Base-by-base conservation (phyloP, 2,113 vertebrate genomes). In the Cygnus buccinator region DNA sequence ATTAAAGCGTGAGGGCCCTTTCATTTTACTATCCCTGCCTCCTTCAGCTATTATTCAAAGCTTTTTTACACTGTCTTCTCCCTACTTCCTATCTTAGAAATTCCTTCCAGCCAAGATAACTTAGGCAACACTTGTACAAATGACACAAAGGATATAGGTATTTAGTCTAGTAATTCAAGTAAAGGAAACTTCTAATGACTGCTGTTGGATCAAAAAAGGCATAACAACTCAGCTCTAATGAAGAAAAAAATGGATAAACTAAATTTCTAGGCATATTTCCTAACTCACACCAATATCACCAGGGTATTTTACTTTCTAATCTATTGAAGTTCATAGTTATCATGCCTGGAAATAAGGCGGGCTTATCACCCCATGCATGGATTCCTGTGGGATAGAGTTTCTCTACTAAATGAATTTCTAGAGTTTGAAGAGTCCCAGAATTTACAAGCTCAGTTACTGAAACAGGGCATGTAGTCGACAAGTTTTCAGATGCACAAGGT, bases 281-380 rank as follows among this genome's bases (percentile, higher is more conserved):
- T 67, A 73, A 66, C 13, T 79, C 41, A 25, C 5, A 55, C 14
- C 6, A 62, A 1, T 71, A 44, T 48, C 21, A 74, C 71, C 22
- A 44, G 28, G 28, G 44, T 48, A 26, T 79, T 90, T 83, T 62
- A 37, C 55, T 61, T 75, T 46, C 15, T 44, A 46, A 37, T 17
- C n/a, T 94, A 68, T 54, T 46, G 46, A 46, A 19, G 1, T 33
- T 3, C 41, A n/a, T 7, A 35, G 8, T 16, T 37, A 18, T 48
- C n/a, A 41, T 31, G 11, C 2, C 16, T 50, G 18, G 43, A 82
- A 85, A 62, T 11, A 74, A 66, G 31, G 21, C 21, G 3, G 44
- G 9, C 2, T 39, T 39, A 1, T 33, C 20, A 61, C 5, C 59
- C 46, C 1, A 0, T 28, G 18, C 23, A 16, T 28, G 15, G 10